These are phyloP conservation scores for Eucriotettix oculatus DNA, from an alignment of 2,888 invertebrate species.

Conservation along the genomic window DNA sequence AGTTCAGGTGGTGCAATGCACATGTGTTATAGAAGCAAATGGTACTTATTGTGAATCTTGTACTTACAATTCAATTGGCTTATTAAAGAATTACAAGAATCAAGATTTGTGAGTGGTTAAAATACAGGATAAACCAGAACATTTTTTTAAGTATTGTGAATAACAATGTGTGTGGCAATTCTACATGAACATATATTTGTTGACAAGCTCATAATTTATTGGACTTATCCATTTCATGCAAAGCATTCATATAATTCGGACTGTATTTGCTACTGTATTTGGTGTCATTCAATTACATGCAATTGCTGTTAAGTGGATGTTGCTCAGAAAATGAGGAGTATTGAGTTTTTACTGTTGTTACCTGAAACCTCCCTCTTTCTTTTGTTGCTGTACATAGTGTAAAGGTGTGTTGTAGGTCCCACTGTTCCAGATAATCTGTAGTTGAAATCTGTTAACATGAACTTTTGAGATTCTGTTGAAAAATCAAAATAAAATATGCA, in stretches of 20 bases:
- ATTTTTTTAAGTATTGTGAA: conserved; percentile 6
- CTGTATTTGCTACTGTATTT: conserved; percentile 15
- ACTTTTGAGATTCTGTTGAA: background rate
- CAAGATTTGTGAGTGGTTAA: no score
- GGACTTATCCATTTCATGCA: background rate
- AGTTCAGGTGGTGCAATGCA: background rate
- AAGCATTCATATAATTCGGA: conserved; percentile 5
- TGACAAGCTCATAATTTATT: background rate
- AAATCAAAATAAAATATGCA: background rate
- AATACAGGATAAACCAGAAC: conserved; percentile 1
- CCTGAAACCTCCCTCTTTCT: conserved; percentile 8
- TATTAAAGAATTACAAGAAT: no score
- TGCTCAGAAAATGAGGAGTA: conserved; percentile 12
- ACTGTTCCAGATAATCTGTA: background rate
- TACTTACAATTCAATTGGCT: no score
- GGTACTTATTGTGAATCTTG: no score
- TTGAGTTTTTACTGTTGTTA: conserved; percentile 14
- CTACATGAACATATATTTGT: background rate
- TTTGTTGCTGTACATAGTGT: conserved; percentile 14
- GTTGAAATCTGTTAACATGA: background rate
- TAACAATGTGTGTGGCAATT: background rate
- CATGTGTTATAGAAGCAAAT: background rate
- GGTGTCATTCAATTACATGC: conserved; percentile 14
- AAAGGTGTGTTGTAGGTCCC: conserved; percentile 10
- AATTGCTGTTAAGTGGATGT: conserved; percentile 14